phyloP scores from a whole-genome alignment of 2,888 invertebrate species.

The Dioctria rufipes region DNA sequence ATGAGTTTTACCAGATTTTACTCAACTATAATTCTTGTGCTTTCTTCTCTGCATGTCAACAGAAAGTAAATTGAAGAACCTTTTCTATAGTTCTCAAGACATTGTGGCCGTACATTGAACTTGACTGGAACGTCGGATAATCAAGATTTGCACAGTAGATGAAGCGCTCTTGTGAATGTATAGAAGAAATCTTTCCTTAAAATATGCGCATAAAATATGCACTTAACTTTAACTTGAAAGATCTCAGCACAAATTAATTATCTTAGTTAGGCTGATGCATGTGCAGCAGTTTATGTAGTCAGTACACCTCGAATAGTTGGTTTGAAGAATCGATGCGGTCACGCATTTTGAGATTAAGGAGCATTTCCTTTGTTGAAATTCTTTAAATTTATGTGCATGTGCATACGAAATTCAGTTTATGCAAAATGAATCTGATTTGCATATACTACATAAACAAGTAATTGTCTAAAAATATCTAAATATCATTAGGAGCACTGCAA shows the following conservation, averaged over 20 bases:
- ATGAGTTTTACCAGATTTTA: not conserved
- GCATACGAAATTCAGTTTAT: conserved; percentile 30
- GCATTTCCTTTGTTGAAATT: conserved; percentile 15
- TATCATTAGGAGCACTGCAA: no score
- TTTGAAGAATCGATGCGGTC: conserved; percentile 28
- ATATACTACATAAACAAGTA: conserved; percentile 14
- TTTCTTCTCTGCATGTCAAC: conserved; percentile 39
- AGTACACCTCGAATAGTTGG: conserved; percentile 4
- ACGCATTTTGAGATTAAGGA: conserved; percentile 24
- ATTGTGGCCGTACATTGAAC: conserved; percentile 40
- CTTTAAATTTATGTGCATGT: conserved; percentile 4
- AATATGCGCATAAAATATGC: conserved; percentile 32
- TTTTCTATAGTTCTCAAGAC: conserved; percentile 43
- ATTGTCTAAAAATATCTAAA: not conserved
- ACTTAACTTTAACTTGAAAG: conserved; percentile 4
- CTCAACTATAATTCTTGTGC: conserved; percentile 25
- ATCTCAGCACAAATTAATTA: conserved; percentile 20
- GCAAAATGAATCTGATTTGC: conserved; percentile 6
- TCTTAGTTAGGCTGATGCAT: not conserved
- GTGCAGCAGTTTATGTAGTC: not conserved
- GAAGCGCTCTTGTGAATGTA: not conserved
- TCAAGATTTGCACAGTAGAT: not conserved
- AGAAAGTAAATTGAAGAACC: conserved; percentile 50
- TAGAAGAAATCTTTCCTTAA: conserved; percentile 29
- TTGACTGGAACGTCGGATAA: not conserved